Evolutionary conservation across 1,140 invertebrate species (phyloP).

Genomic region (Drosophila miranda): DNA sequence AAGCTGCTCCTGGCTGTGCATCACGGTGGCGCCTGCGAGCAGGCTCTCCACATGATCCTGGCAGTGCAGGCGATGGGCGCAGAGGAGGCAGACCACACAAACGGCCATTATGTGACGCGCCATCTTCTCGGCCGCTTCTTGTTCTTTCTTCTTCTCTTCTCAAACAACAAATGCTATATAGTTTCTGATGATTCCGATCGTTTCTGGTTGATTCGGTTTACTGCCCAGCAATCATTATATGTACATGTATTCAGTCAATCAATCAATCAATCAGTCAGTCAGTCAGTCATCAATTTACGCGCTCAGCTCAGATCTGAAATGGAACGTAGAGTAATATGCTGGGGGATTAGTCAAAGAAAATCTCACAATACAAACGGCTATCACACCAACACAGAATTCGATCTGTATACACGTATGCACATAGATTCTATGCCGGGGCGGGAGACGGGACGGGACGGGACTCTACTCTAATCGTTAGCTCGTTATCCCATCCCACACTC

Average conservation of each 20-base stretch:
- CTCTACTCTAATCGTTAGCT: slow-evolving; percentile 21
- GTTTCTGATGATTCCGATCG: not conserved
- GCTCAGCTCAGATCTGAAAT: slow-evolving; percentile 56
- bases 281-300: slow-evolving; percentile 45
- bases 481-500: slow-evolving; percentile 48
- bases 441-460: not conserved
- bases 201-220: slow-evolving; percentile 24
- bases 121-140: slow-evolving; percentile 39
- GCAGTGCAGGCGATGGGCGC: slow-evolving; percentile 88
- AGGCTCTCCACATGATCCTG: slow-evolving; percentile 84
- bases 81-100: slow-evolving; percentile 90
- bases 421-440: not conserved
- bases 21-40: slow-evolving; percentile 27
- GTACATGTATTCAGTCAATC: slow-evolving; percentile 10
- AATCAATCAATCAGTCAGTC: slow-evolving; percentile 13
- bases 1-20: slow-evolving; percentile 41
- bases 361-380: not conserved
- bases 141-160: not conserved
- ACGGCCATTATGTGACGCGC: slow-evolving; percentile 85
- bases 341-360: slow-evolving; percentile 48
- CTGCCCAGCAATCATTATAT: slow-evolving; percentile 55
- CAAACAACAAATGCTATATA: slow-evolving; percentile 7
- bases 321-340: slow-evolving; percentile 3
- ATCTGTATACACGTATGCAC: slow-evolving; percentile 11
- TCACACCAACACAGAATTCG: slow-evolving; percentile 19